Base-by-base conservation (phyloP, 2,888 invertebrate genomes). In the Gerris lacustris region DNA sequence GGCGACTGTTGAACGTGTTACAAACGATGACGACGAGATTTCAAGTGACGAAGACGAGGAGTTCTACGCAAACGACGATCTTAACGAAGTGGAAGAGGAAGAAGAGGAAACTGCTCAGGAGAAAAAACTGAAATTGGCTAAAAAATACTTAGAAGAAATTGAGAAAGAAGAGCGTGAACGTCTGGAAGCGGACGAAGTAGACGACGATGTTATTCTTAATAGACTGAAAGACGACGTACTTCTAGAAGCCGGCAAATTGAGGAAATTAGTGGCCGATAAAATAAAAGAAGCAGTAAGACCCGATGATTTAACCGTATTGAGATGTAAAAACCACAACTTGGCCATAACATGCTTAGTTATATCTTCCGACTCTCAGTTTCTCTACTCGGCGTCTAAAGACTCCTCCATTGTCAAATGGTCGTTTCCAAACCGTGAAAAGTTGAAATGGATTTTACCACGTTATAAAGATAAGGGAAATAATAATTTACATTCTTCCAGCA, bases 371-470 rank as follows among this genome's bases (percentile, higher is more conserved):
- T 86, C 87, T 67, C 83, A 85, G 76, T 86, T 82, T 77, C 82
- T 91, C 0, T 96, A 87, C 80, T 88, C 90, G 44, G 95, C 92
- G 0, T 92, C 93, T 71, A 96, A 96, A 83, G 93, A 95, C 80
- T 89, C 92, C 67, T 84, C 86, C 67, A 84, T 97, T 70, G 87
- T 95, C 17, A 96, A 96, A 83, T 97, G 84, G 91, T 85, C 85
- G 44, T 78, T 90, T 67, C 81, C 82, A 73, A 85, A 86, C n/a
- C 84, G 84, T 76, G 84, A 84, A 76, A 87, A 89, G 81, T 77
- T 88, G 6, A 80, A 79, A 71, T 76, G 77, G 43, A 77, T 83
- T 6, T 68, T 68, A 31, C 73, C 75, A n/a, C 73, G 66, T 68
- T 72, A 75, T 78, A 76, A 77, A 79, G 76, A 71, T 79, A 77